Percentiles rank a stretch among this genome's conserved stretches.
Conservation (phyloP, 2,797 vertebrate genomes). For the Taenioides sp. region DNA sequence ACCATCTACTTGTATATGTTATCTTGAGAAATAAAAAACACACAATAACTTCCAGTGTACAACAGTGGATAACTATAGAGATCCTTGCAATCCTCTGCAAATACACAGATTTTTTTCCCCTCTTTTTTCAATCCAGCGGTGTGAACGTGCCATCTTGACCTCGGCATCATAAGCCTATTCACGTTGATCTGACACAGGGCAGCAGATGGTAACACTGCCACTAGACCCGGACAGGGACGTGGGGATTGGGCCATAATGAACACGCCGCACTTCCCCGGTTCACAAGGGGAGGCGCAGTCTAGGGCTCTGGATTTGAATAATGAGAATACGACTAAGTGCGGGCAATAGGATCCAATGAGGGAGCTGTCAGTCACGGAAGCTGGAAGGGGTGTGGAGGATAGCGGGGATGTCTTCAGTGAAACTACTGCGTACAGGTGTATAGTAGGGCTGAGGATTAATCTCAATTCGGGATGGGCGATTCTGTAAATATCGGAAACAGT, state of each 20-base stretch:
- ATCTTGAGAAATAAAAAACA: too few relatives aligned
- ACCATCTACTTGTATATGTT: too few relatives aligned
- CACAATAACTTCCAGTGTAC: too few relatives aligned
- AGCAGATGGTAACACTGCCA: constrained; percentile 70
- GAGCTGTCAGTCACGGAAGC: constrained; percentile 62
- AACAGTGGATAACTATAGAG: background rate
- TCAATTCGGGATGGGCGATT: too few relatives aligned
- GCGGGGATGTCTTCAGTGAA: background rate
- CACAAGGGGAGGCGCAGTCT: constrained; percentile 50
- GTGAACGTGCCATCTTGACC: constrained; percentile 71
- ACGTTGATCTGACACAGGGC: constrained; percentile 68
- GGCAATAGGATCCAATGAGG: constrained; percentile 59
- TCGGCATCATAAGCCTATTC: constrained; percentile 70
- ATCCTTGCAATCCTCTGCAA: constrained; percentile 21
- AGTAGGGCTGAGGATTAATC: too few relatives aligned
- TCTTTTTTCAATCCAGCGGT: constrained; percentile 57
- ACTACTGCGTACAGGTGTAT: background rate
- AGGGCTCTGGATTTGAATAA: constrained; percentile 62
- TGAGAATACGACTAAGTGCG: constrained; percentile 62
- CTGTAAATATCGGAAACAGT: too few relatives aligned
- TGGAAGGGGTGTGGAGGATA: constrained; percentile 48
- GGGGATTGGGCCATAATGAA: constrained; percentile 69
- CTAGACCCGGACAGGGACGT: constrained; percentile 68
- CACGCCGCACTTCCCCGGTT: constrained; percentile 64
- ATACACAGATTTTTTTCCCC: constrained; percentile 14